Evolutionary conservation across 2,113 vertebrate species (phyloP), one percentile per base, ranked within the genome.

Genomic region (Pluvialis apricaria): DNA sequence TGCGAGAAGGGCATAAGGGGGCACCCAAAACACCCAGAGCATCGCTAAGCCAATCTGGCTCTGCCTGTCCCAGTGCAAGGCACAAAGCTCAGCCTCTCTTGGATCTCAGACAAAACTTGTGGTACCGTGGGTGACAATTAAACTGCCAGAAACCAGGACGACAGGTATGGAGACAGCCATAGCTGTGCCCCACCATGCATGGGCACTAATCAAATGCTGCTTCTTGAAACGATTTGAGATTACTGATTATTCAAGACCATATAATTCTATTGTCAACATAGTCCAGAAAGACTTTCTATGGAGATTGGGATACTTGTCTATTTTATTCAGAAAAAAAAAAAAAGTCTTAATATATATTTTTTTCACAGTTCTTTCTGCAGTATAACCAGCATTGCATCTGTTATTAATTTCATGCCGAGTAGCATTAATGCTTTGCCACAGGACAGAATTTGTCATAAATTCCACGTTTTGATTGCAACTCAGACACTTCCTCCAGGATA

Each of bases 371-470:
- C 13, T 83, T 38, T 88, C 55, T 78, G 44, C 16, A 69, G 28
- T 44, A 21, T n/a, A 71, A 78, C n/a, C 3, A 32, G 15, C 52
- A 71, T 51, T 72, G 17, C 44, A 86, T 60, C 32, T 11, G 3
- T 45, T 54, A 58, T 61, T 84, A 52, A 86, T 68, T 92, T 86
- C 61, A 88, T 47, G n/a, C 21, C 28, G 10, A 91, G 47, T 16
- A 94, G 44, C 68, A 44, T 78, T 90, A 92, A 93, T 76, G 61
- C 58, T 82, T 92, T 87, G 52, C 61, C 40, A 54, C 15, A 87
- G 80, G 65, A 82, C 72, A 76, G 44, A 65, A 69, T 88, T 83
- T 88, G 60, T 86, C 42, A 88, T 82, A 66, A 68, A 86, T 88
- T 86, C 65, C 68, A 90, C 8, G 3, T 86, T 93, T 81, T 60